phyloP scores from a whole-genome alignment of 2,113 vertebrate species.

The Pyrgilauda ruficollis region DNA sequence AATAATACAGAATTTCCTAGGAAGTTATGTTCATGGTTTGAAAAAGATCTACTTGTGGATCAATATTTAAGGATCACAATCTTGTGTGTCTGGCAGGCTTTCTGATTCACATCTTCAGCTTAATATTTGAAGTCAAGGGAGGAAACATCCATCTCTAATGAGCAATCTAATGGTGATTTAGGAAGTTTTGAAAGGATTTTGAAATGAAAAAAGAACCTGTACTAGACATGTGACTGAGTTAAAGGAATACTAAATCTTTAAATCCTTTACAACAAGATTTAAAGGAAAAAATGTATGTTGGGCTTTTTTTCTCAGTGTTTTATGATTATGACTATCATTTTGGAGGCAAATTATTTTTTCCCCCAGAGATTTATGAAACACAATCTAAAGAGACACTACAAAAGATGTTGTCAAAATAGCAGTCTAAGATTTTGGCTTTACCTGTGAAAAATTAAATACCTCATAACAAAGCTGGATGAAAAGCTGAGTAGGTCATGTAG shows the following conservation, averaged over 20 bases:
- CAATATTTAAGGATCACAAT: neutral
- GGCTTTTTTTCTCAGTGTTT: rapidly evolving
- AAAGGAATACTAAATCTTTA: neutral
- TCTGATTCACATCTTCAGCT: neutral
- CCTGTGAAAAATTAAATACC: neutral
- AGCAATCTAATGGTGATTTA: neutral
- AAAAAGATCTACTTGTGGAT: neutral
- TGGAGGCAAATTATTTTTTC: neutral
- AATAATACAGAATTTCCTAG: neutral
- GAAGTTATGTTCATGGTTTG: neutral
- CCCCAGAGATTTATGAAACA: neutral
- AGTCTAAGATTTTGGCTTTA: neutral
- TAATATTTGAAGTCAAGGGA: neutral
- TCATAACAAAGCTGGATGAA: neutral
- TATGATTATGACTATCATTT: neutral
- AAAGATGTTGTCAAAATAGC: neutral
- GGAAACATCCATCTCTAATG: neutral
- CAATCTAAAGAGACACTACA: rapidly evolving
- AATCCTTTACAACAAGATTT: neutral
- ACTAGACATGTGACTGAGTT: neutral
- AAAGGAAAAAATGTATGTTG: neutral
- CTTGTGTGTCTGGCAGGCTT: neutral
- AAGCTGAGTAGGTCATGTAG: neutral
- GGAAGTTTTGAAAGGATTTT: neutral
- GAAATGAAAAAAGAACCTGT: neutral